These are phyloP conservation scores for Eustalomyia histrio DNA, from an alignment of 2,888 invertebrate species.

Conservation along the genomic window DNA sequence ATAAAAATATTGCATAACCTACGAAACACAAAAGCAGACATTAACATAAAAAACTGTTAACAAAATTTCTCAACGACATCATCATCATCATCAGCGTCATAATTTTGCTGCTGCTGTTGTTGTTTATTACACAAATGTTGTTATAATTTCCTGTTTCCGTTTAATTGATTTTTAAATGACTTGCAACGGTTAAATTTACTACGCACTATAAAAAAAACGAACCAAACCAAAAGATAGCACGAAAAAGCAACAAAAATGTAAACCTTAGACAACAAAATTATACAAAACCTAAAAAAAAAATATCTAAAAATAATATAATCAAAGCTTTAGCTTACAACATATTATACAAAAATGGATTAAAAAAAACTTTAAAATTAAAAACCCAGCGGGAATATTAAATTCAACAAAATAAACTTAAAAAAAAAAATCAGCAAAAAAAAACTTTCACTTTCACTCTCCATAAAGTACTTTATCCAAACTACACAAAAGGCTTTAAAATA, in stretches of 20 bases:
- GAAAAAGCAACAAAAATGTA: conserved; percentile 18
- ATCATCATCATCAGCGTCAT: conserved; percentile 27
- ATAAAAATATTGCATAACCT: conserved; percentile 58
- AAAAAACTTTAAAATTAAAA: conserved; percentile 33
- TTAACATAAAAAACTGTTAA: conserved; percentile 30
- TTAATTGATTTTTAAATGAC: conserved; percentile 64
- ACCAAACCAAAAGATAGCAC: conserved; percentile 39
- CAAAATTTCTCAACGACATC: conserved; percentile 41
- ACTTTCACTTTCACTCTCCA: conserved; percentile 69
- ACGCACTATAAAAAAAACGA: conserved; percentile 19
- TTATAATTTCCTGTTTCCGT: conserved; percentile 67
- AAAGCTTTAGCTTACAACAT: conserved; percentile 37
- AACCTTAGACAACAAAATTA: conserved; percentile 60
- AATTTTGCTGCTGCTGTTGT: conserved; percentile 26
- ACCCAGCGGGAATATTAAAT: conserved; percentile 59
- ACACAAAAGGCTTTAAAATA: conserved; percentile 39
- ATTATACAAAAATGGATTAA: conserved; percentile 25
- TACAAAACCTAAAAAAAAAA: conserved; percentile 48
- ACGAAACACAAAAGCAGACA: conserved; percentile 24
- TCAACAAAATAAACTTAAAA: conserved; percentile 45
- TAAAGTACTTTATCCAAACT: conserved; percentile 52
- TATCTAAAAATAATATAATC: conserved; percentile 36
- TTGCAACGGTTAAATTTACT: conserved; percentile 53
- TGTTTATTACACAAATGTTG: conserved; percentile 49
- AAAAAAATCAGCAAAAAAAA: conserved; percentile 54